phyloP scores from a whole-genome alignment of 2,888 invertebrate species.

The Notodonta ziczac region DNA sequence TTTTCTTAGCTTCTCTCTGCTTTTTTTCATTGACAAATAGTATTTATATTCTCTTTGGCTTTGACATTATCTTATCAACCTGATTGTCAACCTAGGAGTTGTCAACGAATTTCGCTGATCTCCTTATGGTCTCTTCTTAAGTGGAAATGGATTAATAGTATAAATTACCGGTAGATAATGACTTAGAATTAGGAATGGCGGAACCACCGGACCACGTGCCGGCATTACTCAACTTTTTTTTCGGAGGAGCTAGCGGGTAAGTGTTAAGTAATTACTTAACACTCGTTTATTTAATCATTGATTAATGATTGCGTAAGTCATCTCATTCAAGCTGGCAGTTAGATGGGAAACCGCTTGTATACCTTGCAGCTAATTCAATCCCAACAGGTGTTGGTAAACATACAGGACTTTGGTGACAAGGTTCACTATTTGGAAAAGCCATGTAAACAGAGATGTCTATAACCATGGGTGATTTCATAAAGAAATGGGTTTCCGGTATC shows the following conservation, averaged over 20 bases:
- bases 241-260: constrained; percentile 9
- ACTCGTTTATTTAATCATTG: too few relatives aligned
- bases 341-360: not conserved
- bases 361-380: not conserved
- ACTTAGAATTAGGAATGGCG: constrained; percentile 26
- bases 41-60: too few relatives aligned
- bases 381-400: too few relatives aligned
- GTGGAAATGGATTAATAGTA: not conserved
- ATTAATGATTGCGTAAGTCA: not conserved
- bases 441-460: not conserved
- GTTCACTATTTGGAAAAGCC: not conserved
- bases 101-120: too few relatives aligned
- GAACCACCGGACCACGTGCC: constrained; percentile 40
- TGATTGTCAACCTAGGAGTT: too few relatives aligned
- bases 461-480: not conserved
- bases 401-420: too few relatives aligned
- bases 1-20: too few relatives aligned
- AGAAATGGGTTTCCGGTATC: not conserved
- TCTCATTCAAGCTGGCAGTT: not conserved
- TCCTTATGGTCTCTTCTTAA: too few relatives aligned
- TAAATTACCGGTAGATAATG: not conserved
- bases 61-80: not conserved
- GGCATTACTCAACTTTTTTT: not conserved
- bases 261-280: not conserved
- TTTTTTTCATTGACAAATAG: too few relatives aligned